A percentile compares a stretch with the other conserved stretches of the same genome.
phyloP scores from a whole-genome alignment of 92 coral and sea anemone species.

The Phenganax subtilis region DNA sequence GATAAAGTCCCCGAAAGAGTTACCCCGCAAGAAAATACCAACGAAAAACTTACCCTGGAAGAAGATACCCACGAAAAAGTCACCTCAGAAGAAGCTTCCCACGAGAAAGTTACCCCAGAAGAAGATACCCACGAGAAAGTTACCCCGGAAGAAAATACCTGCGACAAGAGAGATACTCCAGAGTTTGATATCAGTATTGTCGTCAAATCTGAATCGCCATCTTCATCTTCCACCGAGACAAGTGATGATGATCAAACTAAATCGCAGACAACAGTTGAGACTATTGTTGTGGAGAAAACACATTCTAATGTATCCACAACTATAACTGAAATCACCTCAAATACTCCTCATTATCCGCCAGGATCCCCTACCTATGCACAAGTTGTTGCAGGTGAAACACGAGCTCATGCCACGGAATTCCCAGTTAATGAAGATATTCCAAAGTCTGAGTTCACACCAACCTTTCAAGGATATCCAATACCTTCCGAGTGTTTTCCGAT shows the following conservation, averaged over 20 bases:
- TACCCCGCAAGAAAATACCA: no score
- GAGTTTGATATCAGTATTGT: no score
- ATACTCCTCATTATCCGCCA: not conserved
- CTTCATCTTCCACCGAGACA: not conserved
- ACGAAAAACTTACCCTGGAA: not conserved
- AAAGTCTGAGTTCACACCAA: not conserved
- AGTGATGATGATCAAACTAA: not conserved
- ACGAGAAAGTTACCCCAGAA: no score
- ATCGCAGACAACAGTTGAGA: not conserved
- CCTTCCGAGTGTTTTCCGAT: not conserved
- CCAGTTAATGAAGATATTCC: not conserved
- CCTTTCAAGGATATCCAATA: not conserved
- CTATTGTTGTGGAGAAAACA: conserved; percentile 1
- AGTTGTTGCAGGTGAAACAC: not conserved
- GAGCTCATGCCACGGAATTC: not conserved
- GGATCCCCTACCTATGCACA: not conserved
- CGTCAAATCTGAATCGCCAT: no score
- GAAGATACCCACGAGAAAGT: not conserved
- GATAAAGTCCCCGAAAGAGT: no score
- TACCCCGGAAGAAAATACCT: not conserved
- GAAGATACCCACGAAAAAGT: not conserved
- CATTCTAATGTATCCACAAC: conserved; percentile 16
- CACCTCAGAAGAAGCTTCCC: no score
- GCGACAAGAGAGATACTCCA: no score
- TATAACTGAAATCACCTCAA: conserved; percentile 8